phyloP scores from a whole-genome alignment of 2,797 vertebrate species.

The Sebastolobus altivelis region DNA sequence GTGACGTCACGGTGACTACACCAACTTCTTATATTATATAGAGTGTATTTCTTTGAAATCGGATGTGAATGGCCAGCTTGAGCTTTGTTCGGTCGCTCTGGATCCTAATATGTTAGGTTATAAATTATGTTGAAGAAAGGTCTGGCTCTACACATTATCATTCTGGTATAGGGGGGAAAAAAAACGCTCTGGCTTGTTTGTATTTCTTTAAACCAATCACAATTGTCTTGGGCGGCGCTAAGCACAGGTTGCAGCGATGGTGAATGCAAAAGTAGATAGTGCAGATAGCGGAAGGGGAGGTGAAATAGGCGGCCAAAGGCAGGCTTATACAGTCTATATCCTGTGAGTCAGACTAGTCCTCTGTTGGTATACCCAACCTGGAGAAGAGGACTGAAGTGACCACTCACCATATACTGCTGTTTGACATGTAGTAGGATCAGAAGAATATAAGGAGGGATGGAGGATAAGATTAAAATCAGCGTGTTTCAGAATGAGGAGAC shows the following conservation, averaged over 20 bases:
- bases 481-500: not conserved
- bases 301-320: not conserved
- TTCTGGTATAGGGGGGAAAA: no score
- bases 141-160: not conserved
- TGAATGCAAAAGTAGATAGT: not conserved
- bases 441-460: not conserved
- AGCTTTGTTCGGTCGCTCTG: not conserved
- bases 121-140: not conserved
- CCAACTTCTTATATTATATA: no score
- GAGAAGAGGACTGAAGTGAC: not conserved
- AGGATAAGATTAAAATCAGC: not conserved
- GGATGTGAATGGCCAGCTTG: not conserved
- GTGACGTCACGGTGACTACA: no score
- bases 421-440: not conserved
- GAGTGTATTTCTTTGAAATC: no score
- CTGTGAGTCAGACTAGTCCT: no score
- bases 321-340: not conserved
- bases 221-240: no score
- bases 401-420: not conserved
- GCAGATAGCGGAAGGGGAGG: no score
- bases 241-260: not conserved
- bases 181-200: no score
- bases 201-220: no score
- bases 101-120: not conserved
- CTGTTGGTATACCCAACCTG: not conserved